Conservation (phyloP, 2,888 invertebrate species). For the Anorthoa munda region DNA sequence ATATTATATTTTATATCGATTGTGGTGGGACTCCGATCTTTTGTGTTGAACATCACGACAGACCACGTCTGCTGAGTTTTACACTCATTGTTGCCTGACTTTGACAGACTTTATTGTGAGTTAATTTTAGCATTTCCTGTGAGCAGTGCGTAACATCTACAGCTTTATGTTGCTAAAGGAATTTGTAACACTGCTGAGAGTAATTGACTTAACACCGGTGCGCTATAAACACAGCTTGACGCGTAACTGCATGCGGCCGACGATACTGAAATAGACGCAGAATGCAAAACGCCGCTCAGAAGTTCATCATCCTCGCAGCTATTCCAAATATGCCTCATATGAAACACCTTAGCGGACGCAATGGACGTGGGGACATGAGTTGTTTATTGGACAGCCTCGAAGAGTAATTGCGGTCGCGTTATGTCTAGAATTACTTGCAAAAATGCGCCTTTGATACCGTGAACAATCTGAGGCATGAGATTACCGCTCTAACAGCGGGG, state of each 20-base stretch:
- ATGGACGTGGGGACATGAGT: conserved; percentile 67
- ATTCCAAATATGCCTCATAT: conserved; percentile 81
- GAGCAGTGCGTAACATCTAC: conserved; percentile 39
- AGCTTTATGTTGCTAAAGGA: conserved; percentile 59
- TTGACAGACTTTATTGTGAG: conserved; percentile 26
- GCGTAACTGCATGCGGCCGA: conserved; percentile 68
- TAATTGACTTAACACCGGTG: conserved; percentile 73
- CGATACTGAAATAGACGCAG: conserved; percentile 82
- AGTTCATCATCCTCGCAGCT: conserved; percentile 85
- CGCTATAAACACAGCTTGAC: conserved; percentile 69
- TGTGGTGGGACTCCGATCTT: background rate
- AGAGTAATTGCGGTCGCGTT: conserved; percentile 66
- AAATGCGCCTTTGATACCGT: conserved; percentile 49
- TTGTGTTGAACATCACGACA: background rate
- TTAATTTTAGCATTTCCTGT: conserved; percentile 60
- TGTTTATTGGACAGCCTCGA: conserved; percentile 65
- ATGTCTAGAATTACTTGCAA: conserved; percentile 64
- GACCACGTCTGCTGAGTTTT: conserved; percentile 15
- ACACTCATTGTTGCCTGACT: conserved; percentile 37
- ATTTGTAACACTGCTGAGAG: conserved; percentile 70
- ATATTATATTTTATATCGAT: conserved; percentile 3
- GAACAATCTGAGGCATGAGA: conserved; percentile 22
- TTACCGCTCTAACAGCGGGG: conserved; percentile 12
- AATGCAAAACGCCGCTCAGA: conserved; percentile 82
- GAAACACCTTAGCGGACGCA: conserved; percentile 75